A percentile compares a stretch with the other conserved stretches of the same genome.
These are phyloP conservation scores for Columba guinea DNA, from an alignment of 2,797 vertebrate species.

Conservation along the genomic window DNA sequence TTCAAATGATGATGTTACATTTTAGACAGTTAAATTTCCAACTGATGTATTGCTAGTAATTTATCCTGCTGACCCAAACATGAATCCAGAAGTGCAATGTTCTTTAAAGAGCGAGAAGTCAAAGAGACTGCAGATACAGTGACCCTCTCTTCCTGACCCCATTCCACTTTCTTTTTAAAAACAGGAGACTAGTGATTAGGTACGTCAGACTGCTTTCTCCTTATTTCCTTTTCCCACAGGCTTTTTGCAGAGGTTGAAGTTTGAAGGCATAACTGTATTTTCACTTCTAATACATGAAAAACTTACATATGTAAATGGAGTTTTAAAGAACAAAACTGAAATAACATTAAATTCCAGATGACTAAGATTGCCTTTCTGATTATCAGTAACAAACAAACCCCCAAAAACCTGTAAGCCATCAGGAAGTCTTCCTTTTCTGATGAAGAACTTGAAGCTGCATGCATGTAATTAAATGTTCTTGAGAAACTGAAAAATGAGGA, in stretches of 20 bases:
- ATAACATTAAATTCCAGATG: background rate
- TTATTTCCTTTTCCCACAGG: background rate
- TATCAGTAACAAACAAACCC: background rate
- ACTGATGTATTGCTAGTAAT: background rate
- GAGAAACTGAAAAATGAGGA: conserved; percentile 1
- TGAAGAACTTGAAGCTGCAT: background rate
- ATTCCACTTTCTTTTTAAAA: conserved; percentile 10
- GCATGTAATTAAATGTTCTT: background rate
- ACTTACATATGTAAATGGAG: background rate
- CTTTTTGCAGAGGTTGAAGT: background rate
- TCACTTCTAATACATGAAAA: background rate
- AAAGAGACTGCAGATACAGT: background rate
- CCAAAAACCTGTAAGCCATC: background rate
- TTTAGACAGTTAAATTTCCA: background rate
- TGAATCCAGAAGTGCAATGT: background rate
- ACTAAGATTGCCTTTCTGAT: background rate
- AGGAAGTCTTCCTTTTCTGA: background rate
- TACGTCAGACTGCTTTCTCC: background rate
- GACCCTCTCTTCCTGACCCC: background rate
- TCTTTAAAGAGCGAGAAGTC: background rate
- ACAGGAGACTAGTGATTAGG: background rate
- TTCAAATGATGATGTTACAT: background rate
- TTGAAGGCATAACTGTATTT: background rate
- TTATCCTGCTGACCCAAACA: background rate
- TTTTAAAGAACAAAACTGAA: background rate